Conservation (phyloP, 2,888 invertebrate species). For the Helleia helle region DNA sequence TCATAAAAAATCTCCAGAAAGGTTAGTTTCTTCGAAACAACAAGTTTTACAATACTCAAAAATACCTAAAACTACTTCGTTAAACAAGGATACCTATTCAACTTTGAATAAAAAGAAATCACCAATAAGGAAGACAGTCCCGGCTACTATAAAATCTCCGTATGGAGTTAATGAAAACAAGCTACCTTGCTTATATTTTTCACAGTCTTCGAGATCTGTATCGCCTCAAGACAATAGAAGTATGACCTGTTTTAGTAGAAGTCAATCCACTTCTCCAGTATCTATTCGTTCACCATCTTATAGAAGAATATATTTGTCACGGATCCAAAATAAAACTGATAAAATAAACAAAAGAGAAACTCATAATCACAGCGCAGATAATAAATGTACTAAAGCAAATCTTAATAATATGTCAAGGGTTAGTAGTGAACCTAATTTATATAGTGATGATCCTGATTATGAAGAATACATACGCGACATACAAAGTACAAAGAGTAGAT, state of each 20-base stretch:
- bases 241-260: constrained; percentile 36
- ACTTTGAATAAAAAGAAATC: background rate
- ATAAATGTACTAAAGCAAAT: constrained; percentile 25
- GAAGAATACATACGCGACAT: constrained; percentile 79
- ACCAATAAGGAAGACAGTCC: background rate
- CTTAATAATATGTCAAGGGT: constrained; percentile 31
- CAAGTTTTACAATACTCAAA: constrained; percentile 37
- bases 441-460: constrained; percentile 74
- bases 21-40: constrained; percentile 37
- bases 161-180: constrained; percentile 27
- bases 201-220: constrained; percentile 55
- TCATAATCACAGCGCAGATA: constrained; percentile 79
- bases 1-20: constrained; percentile 36
- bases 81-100: too few relatives aligned
- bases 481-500: constrained; percentile 78
- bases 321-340: constrained; percentile 49
- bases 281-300: constrained; percentile 78
- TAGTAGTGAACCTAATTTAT: constrained; percentile 51
- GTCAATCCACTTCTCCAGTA: constrained; percentile 72
- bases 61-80: background rate
- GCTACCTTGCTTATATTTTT: constrained; percentile 44
- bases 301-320: constrained; percentile 74
- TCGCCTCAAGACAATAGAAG: constrained; percentile 46
- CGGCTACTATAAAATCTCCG: background rate
- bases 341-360: constrained; percentile 48